A percentile compares a stretch with the other conserved stretches of the same genome.
Evolutionary conservation across 2,113 vertebrate genomes (phyloP).

Genomic region (Barbus barbus): DNA sequence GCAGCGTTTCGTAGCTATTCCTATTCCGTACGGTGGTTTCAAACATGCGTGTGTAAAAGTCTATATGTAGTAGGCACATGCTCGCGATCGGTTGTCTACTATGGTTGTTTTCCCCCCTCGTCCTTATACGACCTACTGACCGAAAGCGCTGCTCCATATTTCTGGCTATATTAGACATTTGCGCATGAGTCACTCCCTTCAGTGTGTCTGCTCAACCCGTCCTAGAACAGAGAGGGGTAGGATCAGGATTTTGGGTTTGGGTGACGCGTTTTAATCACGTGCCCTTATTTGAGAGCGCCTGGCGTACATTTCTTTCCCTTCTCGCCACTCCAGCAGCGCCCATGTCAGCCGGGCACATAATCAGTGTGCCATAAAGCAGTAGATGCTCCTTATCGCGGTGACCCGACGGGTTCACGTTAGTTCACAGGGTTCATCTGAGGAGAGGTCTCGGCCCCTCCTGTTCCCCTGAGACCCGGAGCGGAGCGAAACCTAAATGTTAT

Average conservation of each 20-base stretch:
- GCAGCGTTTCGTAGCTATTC: not conserved
- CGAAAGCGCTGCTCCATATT: constrained; percentile 40
- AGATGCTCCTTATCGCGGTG: constrained; percentile 74
- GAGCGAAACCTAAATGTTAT: constrained; percentile 75
- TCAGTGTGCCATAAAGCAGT: constrained; percentile 67
- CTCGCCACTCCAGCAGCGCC: constrained; percentile 72
- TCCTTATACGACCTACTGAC: constrained; percentile 43
- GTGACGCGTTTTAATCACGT: constrained; percentile 80
- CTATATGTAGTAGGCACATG: constrained; percentile 31
- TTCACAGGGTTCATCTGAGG: constrained; percentile 77
- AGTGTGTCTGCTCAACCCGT: constrained; percentile 56
- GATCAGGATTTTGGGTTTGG: constrained; percentile 80
- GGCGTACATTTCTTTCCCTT: constrained; percentile 77
- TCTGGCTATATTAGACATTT: constrained; percentile 45
- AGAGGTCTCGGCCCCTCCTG: constrained; percentile 76
- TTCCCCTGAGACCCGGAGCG: constrained; percentile 71
- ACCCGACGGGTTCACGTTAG: constrained; percentile 76
- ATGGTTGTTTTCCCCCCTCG: constrained; percentile 3
- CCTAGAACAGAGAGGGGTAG: constrained; percentile 60
- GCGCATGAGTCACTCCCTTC: constrained; percentile 47
- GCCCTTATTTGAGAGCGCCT: constrained; percentile 77
- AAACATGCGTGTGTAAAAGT: no score
- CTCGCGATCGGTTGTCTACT: no score
- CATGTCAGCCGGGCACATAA: constrained; percentile 65
- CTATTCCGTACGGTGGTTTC: no score